These are phyloP conservation scores for Epizoanthus stellaris DNA, from an alignment of 92 coral and sea anemone genomes.

Conservation along the genomic window DNA sequence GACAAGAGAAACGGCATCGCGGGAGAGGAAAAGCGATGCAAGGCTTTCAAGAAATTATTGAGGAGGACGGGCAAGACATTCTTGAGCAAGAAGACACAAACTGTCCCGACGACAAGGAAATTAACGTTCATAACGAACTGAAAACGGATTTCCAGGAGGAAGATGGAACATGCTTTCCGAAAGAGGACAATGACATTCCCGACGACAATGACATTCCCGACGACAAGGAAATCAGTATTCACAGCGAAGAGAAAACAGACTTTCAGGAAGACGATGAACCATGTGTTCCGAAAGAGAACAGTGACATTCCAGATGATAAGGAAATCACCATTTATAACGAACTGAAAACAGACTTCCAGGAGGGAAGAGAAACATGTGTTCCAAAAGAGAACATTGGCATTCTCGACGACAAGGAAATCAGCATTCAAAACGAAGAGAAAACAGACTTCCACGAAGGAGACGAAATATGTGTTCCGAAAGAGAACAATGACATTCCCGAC, in stretches of 20 bases:
- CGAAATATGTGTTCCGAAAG: not conserved
- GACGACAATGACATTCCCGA: not conserved
- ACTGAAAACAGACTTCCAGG: not conserved
- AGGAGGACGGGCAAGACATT: constrained; percentile 59
- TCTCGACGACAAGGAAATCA: not conserved
- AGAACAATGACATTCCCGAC: constrained; percentile 48
- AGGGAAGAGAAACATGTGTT: not conserved
- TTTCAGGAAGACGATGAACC: not conserved
- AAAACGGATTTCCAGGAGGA: not conserved
- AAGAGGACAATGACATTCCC: not conserved
- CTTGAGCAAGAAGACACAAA: constrained; percentile 67
- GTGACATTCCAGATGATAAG: not conserved
- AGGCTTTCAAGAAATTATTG: constrained; percentile 77
- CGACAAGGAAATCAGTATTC: not conserved
- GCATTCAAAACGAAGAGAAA: not conserved
- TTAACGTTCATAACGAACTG: not conserved
- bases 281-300: not conserved
- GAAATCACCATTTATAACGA: not conserved
- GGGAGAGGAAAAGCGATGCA: constrained; percentile 51
- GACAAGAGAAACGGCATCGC: constrained; percentile 51
- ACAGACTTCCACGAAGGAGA: not conserved
- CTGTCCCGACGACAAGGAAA: not conserved
- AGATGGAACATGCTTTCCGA: not conserved
- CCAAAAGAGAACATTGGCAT: not conserved
- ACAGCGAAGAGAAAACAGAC: not conserved